Evolutionary conservation across 2,113 vertebrate genomes (phyloP).

Genomic region (Peucedramus taeniatus): DNA sequence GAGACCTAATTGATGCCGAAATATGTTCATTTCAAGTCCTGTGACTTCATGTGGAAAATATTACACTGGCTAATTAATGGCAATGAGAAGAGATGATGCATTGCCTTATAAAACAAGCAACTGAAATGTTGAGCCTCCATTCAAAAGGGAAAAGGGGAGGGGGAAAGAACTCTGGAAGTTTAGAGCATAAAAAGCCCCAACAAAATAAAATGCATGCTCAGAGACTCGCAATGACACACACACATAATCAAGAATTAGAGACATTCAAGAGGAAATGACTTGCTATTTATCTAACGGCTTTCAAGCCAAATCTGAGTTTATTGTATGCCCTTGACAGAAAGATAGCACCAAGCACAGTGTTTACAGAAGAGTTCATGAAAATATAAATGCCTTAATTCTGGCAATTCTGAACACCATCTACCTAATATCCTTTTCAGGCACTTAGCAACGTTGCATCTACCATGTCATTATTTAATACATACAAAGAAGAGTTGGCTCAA

Average conservation of each 20-base stretch:
- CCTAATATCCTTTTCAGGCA: background rate
- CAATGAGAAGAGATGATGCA: conserved; percentile 56
- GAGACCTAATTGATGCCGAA: conserved; percentile 65
- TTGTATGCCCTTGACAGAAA: conserved; percentile 8
- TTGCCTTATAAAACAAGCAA: conserved; percentile 60
- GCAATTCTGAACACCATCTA: background rate
- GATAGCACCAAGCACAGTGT: background rate
- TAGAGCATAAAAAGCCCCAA: background rate
- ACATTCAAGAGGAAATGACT: conserved; percentile 34
- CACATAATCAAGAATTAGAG: conserved; percentile 12
- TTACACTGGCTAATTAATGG: conserved; percentile 65
- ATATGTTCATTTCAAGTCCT: conserved; percentile 63
- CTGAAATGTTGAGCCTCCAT: conserved; percentile 32
- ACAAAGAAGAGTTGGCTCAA: background rate
- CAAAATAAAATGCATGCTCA: conserved; percentile 17
- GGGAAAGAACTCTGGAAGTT: background rate
- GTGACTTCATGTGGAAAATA: conserved; percentile 72
- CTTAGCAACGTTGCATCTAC: background rate
- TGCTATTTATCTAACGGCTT: background rate
- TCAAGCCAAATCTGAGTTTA: background rate
- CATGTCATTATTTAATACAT: background rate
- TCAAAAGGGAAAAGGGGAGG: conserved; percentile 2
- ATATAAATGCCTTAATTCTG: background rate
- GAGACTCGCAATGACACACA: background rate
- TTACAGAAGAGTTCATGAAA: background rate